Base-by-base conservation (phyloP, 2,113 vertebrate genomes). In the Gorsachius goisagi region DNA sequence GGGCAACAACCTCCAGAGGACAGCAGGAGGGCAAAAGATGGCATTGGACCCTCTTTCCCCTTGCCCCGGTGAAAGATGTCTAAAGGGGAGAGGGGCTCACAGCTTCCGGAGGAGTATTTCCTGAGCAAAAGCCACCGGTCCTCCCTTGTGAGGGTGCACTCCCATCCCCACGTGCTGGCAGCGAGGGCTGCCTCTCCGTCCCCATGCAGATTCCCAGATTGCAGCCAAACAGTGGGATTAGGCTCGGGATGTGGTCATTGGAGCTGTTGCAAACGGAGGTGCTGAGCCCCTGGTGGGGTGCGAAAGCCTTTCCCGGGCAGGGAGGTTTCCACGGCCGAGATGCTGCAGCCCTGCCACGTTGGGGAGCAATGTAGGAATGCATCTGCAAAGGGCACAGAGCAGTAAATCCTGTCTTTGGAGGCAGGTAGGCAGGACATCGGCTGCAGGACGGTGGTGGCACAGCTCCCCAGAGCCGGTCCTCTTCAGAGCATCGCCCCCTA, bases 221-320 rank as follows among this genome's bases (percentile, higher is more conserved):
- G 47, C 26, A 50, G n/a, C 49, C 56, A 33, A 74, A 37, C 12
- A 28, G 73, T 23, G 66, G 28, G 39, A 39, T 82, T 28, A 20
- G 66, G n/a, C 20, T 37, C 0, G 5, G 59, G 68, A n/a, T 32
- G 32, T 30, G 15, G 35, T 7, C 4, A 2, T 16, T 1, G 3
- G 66, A 63, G 37, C 32, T 0, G 0, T 9, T 60, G 68, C 41
- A 93, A 19, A 28, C 1, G 2, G 80, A 68, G 58, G 32, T 20
- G 53, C 17, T 64, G 72, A 79, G 59, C 15, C 17, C 39, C 22
- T 3, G 1, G 15, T 4, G 28, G 27, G n/a, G 3, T 67, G 69
- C 10, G 5, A 53, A 60, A 78, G n/a, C 45, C 41, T 88, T 85
- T 85, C 58, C 12, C 0, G 2, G n/a, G 35, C 41, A 64, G 33